These are phyloP conservation scores for Platalea minor DNA, from an alignment of 2,797 vertebrate species.

Conservation along the genomic window DNA sequence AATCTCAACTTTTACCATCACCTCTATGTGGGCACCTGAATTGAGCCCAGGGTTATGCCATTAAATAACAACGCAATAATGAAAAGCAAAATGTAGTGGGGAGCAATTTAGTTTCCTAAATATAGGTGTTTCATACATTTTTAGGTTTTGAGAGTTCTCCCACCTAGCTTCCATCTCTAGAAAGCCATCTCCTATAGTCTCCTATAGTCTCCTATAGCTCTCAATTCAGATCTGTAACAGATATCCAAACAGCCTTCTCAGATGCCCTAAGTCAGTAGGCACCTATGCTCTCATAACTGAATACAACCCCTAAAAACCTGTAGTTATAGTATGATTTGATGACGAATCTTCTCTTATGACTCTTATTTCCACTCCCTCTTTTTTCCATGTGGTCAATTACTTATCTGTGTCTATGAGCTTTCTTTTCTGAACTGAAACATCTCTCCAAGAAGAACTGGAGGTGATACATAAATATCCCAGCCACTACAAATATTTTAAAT, in stretches of 20 bases:
- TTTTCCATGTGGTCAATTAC: neutral
- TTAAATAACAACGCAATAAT: neutral
- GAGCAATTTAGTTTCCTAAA: neutral
- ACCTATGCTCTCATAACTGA: neutral
- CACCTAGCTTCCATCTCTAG: neutral
- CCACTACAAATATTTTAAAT: neutral
- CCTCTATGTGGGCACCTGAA: fast-evolving
- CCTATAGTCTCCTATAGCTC: neutral
- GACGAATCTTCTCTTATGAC: neutral
- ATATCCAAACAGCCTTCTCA: neutral
- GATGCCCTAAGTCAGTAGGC: neutral
- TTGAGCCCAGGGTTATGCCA: neutral
- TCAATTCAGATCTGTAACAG: neutral
- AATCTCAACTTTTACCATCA: neutral
- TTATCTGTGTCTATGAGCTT: neutral
- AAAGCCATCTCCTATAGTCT: neutral
- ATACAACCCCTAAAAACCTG: neutral
- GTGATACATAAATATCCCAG: neutral
- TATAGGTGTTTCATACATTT: neutral
- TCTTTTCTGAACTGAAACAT: neutral
- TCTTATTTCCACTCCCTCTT: neutral
- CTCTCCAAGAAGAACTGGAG: neutral
- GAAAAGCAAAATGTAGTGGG: neutral
- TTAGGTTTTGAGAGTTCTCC: neutral
- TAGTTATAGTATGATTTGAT: neutral